Conservation (phyloP, 2,113 vertebrate species). For the Lophotis ruficrista region DNA sequence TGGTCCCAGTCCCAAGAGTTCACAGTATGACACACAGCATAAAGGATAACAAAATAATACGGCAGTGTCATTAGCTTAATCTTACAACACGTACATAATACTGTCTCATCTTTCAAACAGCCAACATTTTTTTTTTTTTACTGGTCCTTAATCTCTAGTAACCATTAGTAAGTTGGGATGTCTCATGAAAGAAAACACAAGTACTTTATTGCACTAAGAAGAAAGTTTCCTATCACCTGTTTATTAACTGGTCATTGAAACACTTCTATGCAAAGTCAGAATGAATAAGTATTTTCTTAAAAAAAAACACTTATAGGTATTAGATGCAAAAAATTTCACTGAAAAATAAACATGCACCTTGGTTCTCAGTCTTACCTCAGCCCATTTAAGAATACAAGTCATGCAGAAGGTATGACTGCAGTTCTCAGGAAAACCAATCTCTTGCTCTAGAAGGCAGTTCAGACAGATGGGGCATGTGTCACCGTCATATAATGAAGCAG, state of each 20-base stretch:
- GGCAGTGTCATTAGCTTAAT: background rate
- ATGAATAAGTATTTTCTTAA: background rate
- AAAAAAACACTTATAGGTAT: background rate
- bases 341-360: background rate
- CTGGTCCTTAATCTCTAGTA: background rate
- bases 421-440: slow-evolving; percentile 89
- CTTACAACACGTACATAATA: background rate
- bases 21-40: background rate
- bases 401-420: slow-evolving; percentile 94
- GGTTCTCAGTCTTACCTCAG: slow-evolving; percentile 83
- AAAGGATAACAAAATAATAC: background rate
- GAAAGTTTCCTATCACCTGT: background rate
- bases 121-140: background rate
- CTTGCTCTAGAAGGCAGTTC: slow-evolving; percentile 79
- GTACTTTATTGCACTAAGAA: background rate
- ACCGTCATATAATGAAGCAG: slow-evolving; percentile 30
- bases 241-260: background rate
- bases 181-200: background rate
- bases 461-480: slow-evolving; percentile 94
- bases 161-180: background rate
- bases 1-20: background rate
- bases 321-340: background rate
- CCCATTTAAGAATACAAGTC: slow-evolving; percentile 93
- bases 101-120: background rate
- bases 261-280: background rate